Conservation (phyloP, 2,113 vertebrate genomes). For the Clarias macrocephalus region DNA sequence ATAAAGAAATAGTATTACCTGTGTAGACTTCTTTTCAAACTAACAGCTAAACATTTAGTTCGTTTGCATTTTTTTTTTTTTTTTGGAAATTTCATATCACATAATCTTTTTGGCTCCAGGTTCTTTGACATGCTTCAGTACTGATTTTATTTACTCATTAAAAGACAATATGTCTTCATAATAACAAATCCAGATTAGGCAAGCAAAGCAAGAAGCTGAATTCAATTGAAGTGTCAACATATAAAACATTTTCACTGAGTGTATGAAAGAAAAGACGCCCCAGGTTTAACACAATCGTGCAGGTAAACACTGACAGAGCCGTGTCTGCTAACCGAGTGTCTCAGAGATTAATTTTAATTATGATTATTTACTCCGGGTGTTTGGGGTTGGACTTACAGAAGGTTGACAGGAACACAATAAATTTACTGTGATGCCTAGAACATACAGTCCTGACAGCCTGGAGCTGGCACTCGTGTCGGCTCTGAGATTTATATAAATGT, state of each 20-base stretch:
- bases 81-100: background rate
- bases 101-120: background rate
- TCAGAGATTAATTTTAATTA: background rate
- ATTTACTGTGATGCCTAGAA: background rate
- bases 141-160: background rate
- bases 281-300: background rate
- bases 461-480: background rate
- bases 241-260: background rate
- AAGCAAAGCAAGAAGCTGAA: background rate
- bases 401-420: background rate
- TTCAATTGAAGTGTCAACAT: background rate
- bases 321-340: background rate
- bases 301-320: background rate
- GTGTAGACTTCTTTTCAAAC: background rate
- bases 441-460: conserved; percentile 8
- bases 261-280: background rate
- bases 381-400: background rate
- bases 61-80: background rate
- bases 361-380: background rate
- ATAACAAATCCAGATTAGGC: background rate
- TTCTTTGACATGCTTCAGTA: background rate
- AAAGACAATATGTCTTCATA: background rate
- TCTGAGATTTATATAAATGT: background rate
- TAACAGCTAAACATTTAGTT: background rate
- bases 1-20: background rate